Evolutionary conservation across 2,888 invertebrate genomes (phyloP), one percentile per base, ranked within the genome.

Genomic region (Meandrusa payeni): DNA sequence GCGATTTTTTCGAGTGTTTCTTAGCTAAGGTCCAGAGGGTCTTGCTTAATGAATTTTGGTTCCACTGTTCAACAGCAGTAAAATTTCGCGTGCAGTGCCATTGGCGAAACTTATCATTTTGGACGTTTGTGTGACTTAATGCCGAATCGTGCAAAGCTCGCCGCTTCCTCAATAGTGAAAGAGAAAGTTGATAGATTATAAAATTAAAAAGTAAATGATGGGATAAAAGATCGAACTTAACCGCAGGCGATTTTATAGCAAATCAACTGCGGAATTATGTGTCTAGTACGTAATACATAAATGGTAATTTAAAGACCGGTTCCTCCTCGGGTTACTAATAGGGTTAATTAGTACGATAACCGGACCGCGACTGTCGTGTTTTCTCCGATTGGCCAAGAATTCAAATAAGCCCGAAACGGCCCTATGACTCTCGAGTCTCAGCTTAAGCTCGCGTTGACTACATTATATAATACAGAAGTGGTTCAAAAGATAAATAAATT

Each of bases 1-100:
- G 58, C 57, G 62, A 69, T 72, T 76, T 63, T 75, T 81, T 80
- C 71, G 59, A 65, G 69, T 69, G 74, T 73, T 64, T 69, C 69
- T 61, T 64, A 59, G 51, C 50, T 54, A 53, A 55, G 52, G 50
- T 53, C 55, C 52, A 51, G 47, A 46, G 55, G 42, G 29, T 51
- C 49, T 54, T 55, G 52, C 50, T 12, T 24, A 27, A 32, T 23
- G 17, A 28, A 37, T 32, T 37, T 43, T 11, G 20, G 20, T 17
- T 19, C 36, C 17, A 19, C 24, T 31, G 12, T 40, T 26, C 24
- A 32, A 24, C 19, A 24, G 5, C 23, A 13, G 17, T 6, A 22
- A 39, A 37, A n/a, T 11, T 37, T 22, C 11, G 11, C 15, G 15
- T 29, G 3, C 10, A 5, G 10, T n/a, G 15, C 2, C 1, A 3